These are phyloP conservation scores for Phasia obesa DNA, from an alignment of 2,888 invertebrate genomes.

Conservation along the genomic window DNA sequence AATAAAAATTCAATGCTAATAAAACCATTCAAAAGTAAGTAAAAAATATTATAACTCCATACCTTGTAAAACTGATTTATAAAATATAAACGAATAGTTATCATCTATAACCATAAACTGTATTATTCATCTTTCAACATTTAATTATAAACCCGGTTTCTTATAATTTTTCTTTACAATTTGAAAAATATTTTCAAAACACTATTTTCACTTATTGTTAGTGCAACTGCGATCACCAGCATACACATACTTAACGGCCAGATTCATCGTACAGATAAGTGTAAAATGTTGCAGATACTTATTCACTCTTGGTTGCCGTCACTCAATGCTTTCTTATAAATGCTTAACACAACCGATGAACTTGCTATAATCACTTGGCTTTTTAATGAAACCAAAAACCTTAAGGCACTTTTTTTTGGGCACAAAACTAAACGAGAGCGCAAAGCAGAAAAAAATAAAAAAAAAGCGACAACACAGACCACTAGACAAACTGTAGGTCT, in stretches of 20 bases:
- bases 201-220: constrained; percentile 45
- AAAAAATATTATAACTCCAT: too few species aligned
- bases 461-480: constrained; percentile 49
- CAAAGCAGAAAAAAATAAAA: constrained; percentile 29
- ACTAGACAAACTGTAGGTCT: constrained; percentile 64
- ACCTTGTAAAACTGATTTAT: too few species aligned
- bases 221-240: constrained; percentile 72
- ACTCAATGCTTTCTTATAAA: constrained; percentile 61
- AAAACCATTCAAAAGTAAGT: too few species aligned
- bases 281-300: constrained; percentile 81
- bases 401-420: constrained; percentile 43
- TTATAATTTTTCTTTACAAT: background rate
- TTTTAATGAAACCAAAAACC: constrained; percentile 64
- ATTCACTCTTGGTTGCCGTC: constrained; percentile 74
- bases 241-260: constrained; percentile 73
- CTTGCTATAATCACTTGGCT: constrained; percentile 68
- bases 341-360: constrained; percentile 68
- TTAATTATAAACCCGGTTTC: constrained; percentile 17
- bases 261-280: constrained; percentile 80
- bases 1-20: too few species aligned
- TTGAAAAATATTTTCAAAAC: constrained; percentile 44
- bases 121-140: background rate
- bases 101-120: too few species aligned
- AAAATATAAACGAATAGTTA: too few species aligned
- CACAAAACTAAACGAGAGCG: constrained; percentile 41